Conservation (phyloP, 2,113 vertebrate genomes). For the Saccopteryx leptura region DNA sequence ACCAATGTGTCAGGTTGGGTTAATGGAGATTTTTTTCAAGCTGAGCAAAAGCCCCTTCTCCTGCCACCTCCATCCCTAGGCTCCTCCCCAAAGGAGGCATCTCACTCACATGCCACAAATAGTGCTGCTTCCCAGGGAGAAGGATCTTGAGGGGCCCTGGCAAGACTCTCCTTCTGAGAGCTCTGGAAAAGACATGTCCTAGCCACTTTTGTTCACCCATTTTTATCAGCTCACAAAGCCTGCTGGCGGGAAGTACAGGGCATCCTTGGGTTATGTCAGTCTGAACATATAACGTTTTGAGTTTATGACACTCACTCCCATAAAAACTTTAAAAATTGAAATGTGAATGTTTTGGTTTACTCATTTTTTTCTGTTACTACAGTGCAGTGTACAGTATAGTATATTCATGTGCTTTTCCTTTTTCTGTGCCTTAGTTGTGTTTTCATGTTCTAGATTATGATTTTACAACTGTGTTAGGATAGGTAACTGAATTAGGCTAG, state of each 20-base stretch:
- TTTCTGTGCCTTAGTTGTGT: too few species aligned
- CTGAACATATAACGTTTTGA: too few species aligned
- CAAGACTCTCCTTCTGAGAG: neutral
- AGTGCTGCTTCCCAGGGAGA: neutral
- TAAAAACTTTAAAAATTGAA: too few species aligned
- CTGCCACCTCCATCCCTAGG: neutral
- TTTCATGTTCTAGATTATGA: too few species aligned
- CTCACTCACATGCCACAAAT: slow-evolving; percentile 24
- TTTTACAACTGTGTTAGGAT: too few species aligned
- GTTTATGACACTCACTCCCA: too few species aligned
- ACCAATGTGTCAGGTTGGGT: slow-evolving; percentile 81
- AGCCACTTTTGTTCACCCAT: neutral
- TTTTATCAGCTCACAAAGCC: neutral
- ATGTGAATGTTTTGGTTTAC: too few species aligned
- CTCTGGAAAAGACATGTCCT: neutral
- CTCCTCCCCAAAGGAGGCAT: neutral
- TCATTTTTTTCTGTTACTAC: too few species aligned
- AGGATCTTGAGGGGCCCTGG: neutral
- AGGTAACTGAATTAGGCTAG: too few species aligned
- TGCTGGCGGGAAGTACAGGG: neutral
- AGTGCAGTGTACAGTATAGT: too few species aligned
- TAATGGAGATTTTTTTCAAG: slow-evolving; percentile 79
- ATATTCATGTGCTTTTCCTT: too few species aligned
- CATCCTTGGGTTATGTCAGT: too few species aligned
- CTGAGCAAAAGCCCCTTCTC: slow-evolving; percentile 57